These are phyloP conservation scores for Sebastes iracundus DNA, from an alignment of 2,797 vertebrate genomes.

Conservation along the genomic window DNA sequence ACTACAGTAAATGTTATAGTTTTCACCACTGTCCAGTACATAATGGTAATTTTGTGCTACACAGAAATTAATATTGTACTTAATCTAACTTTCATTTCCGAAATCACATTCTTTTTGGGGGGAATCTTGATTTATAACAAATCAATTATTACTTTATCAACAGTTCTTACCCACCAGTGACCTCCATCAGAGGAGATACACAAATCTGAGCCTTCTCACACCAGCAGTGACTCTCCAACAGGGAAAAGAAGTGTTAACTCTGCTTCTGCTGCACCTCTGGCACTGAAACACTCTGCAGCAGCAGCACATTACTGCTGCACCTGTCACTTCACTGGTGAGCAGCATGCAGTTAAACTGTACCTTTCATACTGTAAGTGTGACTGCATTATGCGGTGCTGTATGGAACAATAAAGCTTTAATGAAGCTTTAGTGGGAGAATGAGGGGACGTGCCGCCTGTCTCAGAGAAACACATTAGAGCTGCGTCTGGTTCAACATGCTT, in stretches of 20 bases:
- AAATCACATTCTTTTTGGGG: neutral
- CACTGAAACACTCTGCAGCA: neutral
- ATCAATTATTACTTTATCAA: neutral
- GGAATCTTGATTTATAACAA: neutral
- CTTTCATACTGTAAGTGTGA: neutral
- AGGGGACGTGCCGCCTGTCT: neutral
- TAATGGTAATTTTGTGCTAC: neutral
- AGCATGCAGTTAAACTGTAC: neutral
- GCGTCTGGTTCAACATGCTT: neutral
- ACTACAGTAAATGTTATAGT: too few species aligned
- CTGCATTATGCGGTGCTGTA: neutral
- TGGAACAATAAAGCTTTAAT: conserved; percentile 56
- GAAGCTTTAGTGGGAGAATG: conserved; percentile 19
- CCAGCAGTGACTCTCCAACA: neutral
- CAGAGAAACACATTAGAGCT: conserved; percentile 6
- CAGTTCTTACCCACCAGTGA: neutral
- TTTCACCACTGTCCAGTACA: neutral
- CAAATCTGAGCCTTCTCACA: neutral
- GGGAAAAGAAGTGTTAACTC: neutral
- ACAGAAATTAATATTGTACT: neutral
- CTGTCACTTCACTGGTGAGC: conserved; percentile 3
- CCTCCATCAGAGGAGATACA: neutral
- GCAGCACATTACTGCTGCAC: neutral
- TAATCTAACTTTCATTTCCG: neutral
- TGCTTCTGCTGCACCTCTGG: neutral